Evolutionary conservation across 37 sponge, comb jelly and placozoan species (phyloP).

Genomic region (Geodia barretti): DNA sequence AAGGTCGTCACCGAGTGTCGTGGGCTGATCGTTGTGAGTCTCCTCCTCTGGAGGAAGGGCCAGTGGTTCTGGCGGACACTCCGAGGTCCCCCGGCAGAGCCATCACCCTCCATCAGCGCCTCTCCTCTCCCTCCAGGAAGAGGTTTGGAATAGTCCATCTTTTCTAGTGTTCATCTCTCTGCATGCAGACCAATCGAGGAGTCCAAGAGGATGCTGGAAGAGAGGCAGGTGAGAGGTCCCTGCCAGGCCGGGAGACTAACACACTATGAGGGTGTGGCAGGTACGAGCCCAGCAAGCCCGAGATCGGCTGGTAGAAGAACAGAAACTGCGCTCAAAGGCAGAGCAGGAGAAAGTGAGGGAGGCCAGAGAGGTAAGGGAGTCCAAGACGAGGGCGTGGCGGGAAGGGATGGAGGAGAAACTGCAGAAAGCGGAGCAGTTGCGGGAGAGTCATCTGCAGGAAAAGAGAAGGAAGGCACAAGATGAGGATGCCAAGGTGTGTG

Average conservation of each 20-base stretch:
- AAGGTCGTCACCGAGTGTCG: not conserved
- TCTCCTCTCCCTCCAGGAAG: slow-evolving; percentile 80
- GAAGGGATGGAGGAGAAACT: slow-evolving; percentile 69
- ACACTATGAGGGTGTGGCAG: slow-evolving; percentile 46
- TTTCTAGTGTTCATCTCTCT: not conserved
- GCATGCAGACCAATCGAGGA: slow-evolving; percentile 47
- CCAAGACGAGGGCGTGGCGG: slow-evolving; percentile 35
- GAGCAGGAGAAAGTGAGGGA: slow-evolving; percentile 66
- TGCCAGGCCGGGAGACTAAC: too few species aligned
- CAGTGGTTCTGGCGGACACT: slow-evolving; percentile 13
- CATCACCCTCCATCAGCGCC: slow-evolving; percentile 83
- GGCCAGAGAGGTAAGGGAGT: slow-evolving; percentile 47
- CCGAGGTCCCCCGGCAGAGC: slow-evolving; percentile 52
- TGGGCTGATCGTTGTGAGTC: slow-evolving; percentile 78
- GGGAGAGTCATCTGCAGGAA: slow-evolving; percentile 76
- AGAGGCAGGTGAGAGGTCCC: slow-evolving; percentile 61
- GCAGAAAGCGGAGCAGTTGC: slow-evolving; percentile 70
- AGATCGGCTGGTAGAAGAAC: slow-evolving; percentile 73
- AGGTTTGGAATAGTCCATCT: slow-evolving; percentile 1
- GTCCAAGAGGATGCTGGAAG: slow-evolving; percentile 53
- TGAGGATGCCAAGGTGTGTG: slow-evolving; percentile 87
- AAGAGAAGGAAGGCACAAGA: slow-evolving; percentile 83
- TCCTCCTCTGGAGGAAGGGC: slow-evolving; percentile 18
- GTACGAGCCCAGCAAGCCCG: slow-evolving; percentile 78
- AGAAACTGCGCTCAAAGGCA: slow-evolving; percentile 49